Evolutionary conservation across 2,797 vertebrate species (phyloP), one percentile per base, ranked within the genome.

Genomic region (Pelobates cultripes): DNA sequence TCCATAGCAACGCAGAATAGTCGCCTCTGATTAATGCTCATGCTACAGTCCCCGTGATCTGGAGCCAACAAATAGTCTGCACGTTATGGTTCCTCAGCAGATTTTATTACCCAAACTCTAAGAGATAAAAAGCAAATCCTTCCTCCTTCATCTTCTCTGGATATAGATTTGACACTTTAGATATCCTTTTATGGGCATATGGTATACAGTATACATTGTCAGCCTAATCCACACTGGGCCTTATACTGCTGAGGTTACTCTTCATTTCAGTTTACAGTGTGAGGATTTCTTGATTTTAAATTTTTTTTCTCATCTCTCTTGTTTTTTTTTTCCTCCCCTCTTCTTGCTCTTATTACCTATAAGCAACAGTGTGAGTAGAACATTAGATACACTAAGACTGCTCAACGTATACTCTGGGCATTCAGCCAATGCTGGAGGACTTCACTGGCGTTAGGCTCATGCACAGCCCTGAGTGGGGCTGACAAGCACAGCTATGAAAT

Each of bases 111-210:
- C 8, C 47, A 40, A 61, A 70, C 41, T 15, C 45, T 78, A 7
- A 13, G 40, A 77, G 75, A 69, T 77, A 28, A 76, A 51, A 75
- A 7, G 72, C 47, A 51, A 73, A 73, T 15, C 3, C 42, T 28
- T 40, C 57, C 57, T 15, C 57, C 12, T 4, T n/a, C 57, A 5
- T 61, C 14, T 61, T 15, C 13, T 14, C 14, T 61, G 3, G 10
- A 15, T 61, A 13, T 61, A 61, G 57, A 5, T 5, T 14, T 61
- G 5, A 14, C 13, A 61, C 57, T 14, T n/a, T 3, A 14, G 12
- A 61, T 61, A n/a, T 61, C 57, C 57, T 61, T 61, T 61, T 61
- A 61, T 61, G 14, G 57, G 12, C 57, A n/a, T 15, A 61, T 61
- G 10, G 10, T 61, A 61, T 61, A 61, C 57, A 14, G 57, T 61